Conservation (phyloP, 2,888 invertebrate species). For the Parnassius orleans region DNA sequence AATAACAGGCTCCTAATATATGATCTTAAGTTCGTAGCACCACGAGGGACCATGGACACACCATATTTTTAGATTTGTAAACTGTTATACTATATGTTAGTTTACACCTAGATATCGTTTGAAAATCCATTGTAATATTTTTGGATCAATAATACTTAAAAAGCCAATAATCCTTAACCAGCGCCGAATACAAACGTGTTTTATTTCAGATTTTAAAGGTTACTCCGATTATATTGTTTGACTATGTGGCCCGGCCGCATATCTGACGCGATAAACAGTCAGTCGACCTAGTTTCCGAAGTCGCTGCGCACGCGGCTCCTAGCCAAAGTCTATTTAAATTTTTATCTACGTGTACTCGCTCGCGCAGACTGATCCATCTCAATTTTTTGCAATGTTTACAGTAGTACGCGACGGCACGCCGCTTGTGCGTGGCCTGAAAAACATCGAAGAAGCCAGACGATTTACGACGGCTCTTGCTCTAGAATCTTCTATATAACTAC, state of each 20-base stretch:
- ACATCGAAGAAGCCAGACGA: conserved; percentile 1
- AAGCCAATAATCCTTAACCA: background rate
- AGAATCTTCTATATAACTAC: conserved; percentile 12
- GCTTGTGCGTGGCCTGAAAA: conserved; percentile 25
- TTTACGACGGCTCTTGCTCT: conserved; percentile 6
- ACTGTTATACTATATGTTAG: background rate
- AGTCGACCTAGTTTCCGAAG: conserved; percentile 69
- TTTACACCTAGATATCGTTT: background rate
- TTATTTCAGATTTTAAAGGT: conserved; percentile 18
- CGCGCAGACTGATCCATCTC: conserved; percentile 52
- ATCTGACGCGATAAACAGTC: conserved; percentile 66
- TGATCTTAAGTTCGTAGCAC: too few relatives aligned
- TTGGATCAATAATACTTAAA: too few relatives aligned
- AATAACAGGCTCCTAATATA: too few relatives aligned
- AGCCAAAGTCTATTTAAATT: conserved; percentile 72
- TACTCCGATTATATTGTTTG: conserved; percentile 9
- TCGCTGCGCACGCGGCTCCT: conserved; percentile 57
- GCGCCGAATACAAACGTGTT: background rate
- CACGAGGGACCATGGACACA: too few relatives aligned
- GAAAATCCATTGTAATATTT: too few relatives aligned
- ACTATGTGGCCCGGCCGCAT: conserved; percentile 41
- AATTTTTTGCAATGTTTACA: conserved; percentile 69
- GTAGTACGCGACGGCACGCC: conserved; percentile 34
- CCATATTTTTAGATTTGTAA: too few relatives aligned
- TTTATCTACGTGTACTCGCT: conserved; percentile 60